Conservation (phyloP, 2,113 vertebrate genomes). For the Tetraodon nigroviridis region DNA sequence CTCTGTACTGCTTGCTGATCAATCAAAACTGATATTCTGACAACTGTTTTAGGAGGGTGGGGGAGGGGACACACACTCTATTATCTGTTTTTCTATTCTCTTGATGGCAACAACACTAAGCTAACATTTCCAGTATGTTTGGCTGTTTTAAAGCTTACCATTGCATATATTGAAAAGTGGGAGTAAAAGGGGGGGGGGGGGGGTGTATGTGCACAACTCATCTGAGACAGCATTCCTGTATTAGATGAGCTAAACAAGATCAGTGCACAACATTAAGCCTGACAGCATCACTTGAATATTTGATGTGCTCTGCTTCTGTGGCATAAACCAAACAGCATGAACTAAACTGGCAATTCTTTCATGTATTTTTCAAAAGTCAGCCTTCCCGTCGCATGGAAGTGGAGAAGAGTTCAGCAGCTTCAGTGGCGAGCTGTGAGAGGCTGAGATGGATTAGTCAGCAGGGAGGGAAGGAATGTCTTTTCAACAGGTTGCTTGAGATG, state of each 20-base stretch:
- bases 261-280: conserved; percentile 70
- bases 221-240: conserved; percentile 62
- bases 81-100: not conserved
- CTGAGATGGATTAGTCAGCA: conserved; percentile 21
- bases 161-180: conserved; percentile 21
- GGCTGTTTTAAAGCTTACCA: conserved; percentile 31
- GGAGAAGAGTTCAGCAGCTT: conserved; percentile 18
- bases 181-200: conserved; percentile 29
- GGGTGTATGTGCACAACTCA: too few relatives aligned
- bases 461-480: conserved; percentile 3
- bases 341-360: conserved; percentile 45
- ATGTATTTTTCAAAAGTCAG: conserved; percentile 49
- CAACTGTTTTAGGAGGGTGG: too few relatives aligned
- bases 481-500: conserved; percentile 43
- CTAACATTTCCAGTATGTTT: not conserved
- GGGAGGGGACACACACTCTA: too few relatives aligned
- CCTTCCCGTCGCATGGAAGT: conserved; percentile 14
- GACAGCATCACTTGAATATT: conserved; percentile 67
- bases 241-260: conserved; percentile 69
- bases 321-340: conserved; percentile 47
- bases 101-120: conserved; percentile 14
- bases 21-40: too few relatives aligned
- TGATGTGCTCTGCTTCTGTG: conserved; percentile 59
- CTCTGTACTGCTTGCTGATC: too few relatives aligned
- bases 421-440: conserved; percentile 15